Conservation (phyloP, 2,888 invertebrate species). For the Meloe dianella region DNA sequence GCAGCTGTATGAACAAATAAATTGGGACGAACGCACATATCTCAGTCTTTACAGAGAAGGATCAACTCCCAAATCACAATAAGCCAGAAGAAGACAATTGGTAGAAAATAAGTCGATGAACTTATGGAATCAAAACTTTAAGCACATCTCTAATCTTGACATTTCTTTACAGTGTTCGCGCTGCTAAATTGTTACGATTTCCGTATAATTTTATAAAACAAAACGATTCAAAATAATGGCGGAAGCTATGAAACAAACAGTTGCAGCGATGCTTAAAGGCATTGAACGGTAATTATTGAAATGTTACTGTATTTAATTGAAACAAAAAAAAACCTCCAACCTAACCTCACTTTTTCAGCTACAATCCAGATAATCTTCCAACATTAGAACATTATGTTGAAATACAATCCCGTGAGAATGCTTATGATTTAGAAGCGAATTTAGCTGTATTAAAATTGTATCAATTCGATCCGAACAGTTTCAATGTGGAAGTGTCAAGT, state of each 20-base stretch:
- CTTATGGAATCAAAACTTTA: no score
- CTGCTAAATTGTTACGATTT: no score
- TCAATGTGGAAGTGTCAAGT: slow-evolving; percentile 83
- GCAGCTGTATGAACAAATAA: no score
- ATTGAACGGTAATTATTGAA: slow-evolving; percentile 78
- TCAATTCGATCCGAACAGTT: slow-evolving; percentile 91
- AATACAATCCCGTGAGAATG: slow-evolving; percentile 90
- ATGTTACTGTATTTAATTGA: slow-evolving; percentile 12
- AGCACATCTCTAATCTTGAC: no score
- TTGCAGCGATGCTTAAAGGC: slow-evolving; percentile 85
- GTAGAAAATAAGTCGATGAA: no score
- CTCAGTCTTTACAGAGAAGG: no score
- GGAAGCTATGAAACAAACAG: slow-evolving; percentile 84
- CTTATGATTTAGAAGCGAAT: slow-evolving; percentile 96
- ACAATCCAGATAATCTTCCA: slow-evolving; percentile 93
- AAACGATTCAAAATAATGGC: slow-evolving; percentile 73
- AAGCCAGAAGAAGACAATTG: no score
- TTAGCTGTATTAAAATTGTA: slow-evolving; percentile 95
- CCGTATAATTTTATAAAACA: no score
- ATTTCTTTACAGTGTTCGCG: no score
- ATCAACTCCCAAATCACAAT: no score
- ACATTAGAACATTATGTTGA: slow-evolving; percentile 92
- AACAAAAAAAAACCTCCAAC: no score
- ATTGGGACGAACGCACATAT: no score
- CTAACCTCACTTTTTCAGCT: slow-evolving; percentile 65